Evolutionary conservation across 2,888 invertebrate species (phyloP).

Genomic region (Idaea aversata): DNA sequence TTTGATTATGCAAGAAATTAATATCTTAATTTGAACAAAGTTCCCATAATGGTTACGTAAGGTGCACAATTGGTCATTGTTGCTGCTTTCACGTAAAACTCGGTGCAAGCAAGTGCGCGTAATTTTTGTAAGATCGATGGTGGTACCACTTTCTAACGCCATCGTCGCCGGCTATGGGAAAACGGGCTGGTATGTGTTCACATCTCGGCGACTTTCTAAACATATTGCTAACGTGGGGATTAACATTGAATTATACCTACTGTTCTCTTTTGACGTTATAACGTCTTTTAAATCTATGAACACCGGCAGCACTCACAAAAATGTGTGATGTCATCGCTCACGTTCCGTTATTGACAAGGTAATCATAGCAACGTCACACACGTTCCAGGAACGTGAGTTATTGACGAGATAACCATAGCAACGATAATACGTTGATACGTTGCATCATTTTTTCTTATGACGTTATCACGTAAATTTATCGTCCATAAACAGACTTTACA

Average conservation of each 20-base stretch:
- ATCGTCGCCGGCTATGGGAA: constrained; percentile 59
- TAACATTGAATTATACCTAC: constrained; percentile 9
- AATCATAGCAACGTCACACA: too few relatives aligned
- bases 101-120: constrained; percentile 22
- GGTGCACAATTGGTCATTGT: constrained; percentile 1
- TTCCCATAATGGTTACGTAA: not conserved
- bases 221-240: constrained; percentile 6
- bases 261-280: not conserved
- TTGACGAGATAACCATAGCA: too few relatives aligned
- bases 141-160: constrained; percentile 62
- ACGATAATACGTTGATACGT: too few relatives aligned
- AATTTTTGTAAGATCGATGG: constrained; percentile 39
- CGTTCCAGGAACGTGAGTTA: too few relatives aligned
- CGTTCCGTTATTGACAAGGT: too few relatives aligned
- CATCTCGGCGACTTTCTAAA: constrained; percentile 40
- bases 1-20: not conserved
- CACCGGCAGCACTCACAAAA: too few relatives aligned
- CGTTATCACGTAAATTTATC: too few relatives aligned
- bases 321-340: too few relatives aligned
- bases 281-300: too few relatives aligned
- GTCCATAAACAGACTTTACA: too few relatives aligned
- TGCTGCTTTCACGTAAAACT: not conserved
- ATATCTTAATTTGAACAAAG: not conserved
- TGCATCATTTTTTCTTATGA: too few relatives aligned
- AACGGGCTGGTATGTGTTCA: constrained; percentile 53